Percentiles rank a stretch among this genome's conserved stretches.
phyloP scores from a whole-genome alignment of 1,140 invertebrate species.

The Philotrypesis tridentata region DNA sequence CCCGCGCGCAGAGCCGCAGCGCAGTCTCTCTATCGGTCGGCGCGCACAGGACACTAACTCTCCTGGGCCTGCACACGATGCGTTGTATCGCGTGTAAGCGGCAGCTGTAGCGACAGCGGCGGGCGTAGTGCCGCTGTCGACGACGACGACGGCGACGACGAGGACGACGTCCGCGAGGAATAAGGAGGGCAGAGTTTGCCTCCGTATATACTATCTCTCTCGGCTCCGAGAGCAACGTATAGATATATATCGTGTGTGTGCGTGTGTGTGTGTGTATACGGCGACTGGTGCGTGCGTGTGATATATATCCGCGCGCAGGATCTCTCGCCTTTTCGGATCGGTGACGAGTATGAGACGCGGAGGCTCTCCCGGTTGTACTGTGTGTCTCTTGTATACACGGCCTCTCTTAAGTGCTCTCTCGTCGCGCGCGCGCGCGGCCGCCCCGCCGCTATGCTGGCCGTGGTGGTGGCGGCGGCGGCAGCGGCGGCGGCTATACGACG shows the following conservation, averaged over 20 bases:
- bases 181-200: too few species aligned
- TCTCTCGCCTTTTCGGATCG: slow-evolving; percentile 47
- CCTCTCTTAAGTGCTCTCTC: slow-evolving; percentile 2
- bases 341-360: slow-evolving; percentile 16
- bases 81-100: too few species aligned
- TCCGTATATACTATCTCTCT: too few species aligned
- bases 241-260: background rate
- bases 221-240: too few species aligned
- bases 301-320: slow-evolving; percentile 29
- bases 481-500: background rate
- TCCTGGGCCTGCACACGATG: slow-evolving; percentile 17
- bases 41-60: slow-evolving; percentile 8
- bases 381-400: slow-evolving; percentile 25
- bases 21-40: slow-evolving; percentile 4
- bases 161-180: too few species aligned
- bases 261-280: background rate
- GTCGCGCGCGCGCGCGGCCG: too few species aligned
- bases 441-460: background rate
- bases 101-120: too few species aligned
- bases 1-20: background rate
- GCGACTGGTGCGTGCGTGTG: too few species aligned
- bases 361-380: slow-evolving; percentile 6
- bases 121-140: too few species aligned
- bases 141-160: too few species aligned
- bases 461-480: background rate